These are phyloP conservation scores for Aphelenchoides besseyi DNA, from an alignment of 1,140 invertebrate genomes.

Conservation along the genomic window DNA sequence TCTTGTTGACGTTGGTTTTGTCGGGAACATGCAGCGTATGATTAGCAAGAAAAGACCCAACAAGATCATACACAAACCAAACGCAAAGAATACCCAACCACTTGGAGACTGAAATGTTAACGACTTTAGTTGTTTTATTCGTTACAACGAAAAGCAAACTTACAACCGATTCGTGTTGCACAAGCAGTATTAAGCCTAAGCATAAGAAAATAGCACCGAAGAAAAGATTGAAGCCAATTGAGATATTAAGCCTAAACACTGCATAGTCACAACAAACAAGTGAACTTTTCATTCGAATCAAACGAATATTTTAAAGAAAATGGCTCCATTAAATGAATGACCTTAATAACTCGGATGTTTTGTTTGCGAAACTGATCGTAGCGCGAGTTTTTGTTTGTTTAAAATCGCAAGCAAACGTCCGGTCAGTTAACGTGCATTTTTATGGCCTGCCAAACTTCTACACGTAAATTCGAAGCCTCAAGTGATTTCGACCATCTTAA, in stretches of 20 bases:
- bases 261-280: background rate
- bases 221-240: conserved; percentile 4
- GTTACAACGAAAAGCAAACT: conserved; percentile 3
- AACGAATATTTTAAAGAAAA: too few relatives aligned
- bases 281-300: background rate
- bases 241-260: conserved; percentile 15
- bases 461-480: too few relatives aligned
- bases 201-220: conserved; percentile 2
- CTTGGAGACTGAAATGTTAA: background rate
- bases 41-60: conserved; percentile 7
- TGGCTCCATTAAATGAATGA: too few relatives aligned
- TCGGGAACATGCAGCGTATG: conserved; percentile 9
- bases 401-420: too few relatives aligned
- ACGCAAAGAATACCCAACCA: conserved; percentile 6
- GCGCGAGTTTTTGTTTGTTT: too few relatives aligned
- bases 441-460: too few relatives aligned
- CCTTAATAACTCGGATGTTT: too few relatives aligned
- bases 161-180: background rate
- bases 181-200: background rate
- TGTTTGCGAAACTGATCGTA: too few relatives aligned
- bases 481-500: too few relatives aligned
- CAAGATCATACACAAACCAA: background rate
- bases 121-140: background rate
- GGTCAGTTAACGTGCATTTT: too few relatives aligned
- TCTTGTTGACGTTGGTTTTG: background rate